These are phyloP conservation scores for Ranitomeya imitator DNA, from an alignment of 2,113 vertebrate genomes.

Conservation along the genomic window DNA sequence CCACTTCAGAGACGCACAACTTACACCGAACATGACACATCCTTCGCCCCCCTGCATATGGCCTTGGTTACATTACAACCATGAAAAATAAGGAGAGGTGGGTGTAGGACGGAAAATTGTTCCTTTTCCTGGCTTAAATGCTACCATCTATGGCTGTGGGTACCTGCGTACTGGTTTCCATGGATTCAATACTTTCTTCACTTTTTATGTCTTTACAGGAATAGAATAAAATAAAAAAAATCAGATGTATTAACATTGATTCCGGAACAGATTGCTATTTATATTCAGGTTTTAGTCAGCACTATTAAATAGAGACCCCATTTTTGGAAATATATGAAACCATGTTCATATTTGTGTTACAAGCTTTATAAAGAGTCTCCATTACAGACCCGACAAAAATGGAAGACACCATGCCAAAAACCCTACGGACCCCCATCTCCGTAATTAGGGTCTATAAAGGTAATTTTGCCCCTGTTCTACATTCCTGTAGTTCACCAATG, in stretches of 20 bases:
- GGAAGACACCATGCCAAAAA: too few species aligned
- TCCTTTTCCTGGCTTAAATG: not conserved
- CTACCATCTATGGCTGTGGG: not conserved
- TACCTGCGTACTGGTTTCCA: conserved; percentile 18
- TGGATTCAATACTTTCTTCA: conserved; percentile 12
- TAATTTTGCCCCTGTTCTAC: too few species aligned
- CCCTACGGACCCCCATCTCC: too few species aligned
- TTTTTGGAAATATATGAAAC: not conserved
- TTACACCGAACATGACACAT: not conserved
- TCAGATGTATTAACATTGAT: not conserved
- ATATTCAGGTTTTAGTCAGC: not conserved
- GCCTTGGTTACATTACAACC: not conserved
- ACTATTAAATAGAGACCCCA: not conserved
- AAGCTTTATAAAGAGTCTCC: too few species aligned
- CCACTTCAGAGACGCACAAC: not conserved
- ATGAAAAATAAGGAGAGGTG: not conserved
- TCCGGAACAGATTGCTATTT: not conserved
- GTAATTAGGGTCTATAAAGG: too few species aligned
- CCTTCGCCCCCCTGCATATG: conserved; percentile 16
- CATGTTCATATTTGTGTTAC: too few species aligned
- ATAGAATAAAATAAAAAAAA: not conserved
- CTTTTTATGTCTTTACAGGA: not conserved
- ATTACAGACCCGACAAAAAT: too few species aligned
- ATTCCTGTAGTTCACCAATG: too few species aligned
- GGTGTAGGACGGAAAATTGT: not conserved